Percentiles rank a stretch among this genome's conserved stretches.
Conservation (phyloP, 1,140 invertebrate species). For the Neodiprion fabricii region DNA sequence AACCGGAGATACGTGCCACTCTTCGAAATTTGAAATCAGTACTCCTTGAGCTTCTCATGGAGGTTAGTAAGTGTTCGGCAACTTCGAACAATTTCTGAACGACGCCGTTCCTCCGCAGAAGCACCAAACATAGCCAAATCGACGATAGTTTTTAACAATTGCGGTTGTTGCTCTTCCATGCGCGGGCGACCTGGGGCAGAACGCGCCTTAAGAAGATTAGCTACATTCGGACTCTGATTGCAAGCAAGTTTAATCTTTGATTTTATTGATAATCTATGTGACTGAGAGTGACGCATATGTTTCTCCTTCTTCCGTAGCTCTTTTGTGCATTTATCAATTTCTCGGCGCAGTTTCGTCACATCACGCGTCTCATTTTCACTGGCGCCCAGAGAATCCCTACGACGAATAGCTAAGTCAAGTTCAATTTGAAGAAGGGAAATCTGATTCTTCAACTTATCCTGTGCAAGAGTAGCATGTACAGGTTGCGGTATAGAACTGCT, state of each 20-base stretch:
- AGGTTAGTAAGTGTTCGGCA: conserved; percentile 32
- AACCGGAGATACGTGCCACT: conserved; percentile 25
- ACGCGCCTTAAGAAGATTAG: neutral
- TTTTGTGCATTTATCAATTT: no score
- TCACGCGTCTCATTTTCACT: no score
- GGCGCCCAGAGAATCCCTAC: no score
- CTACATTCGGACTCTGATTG: neutral
- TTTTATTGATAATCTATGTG: no score
- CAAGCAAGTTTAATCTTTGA: neutral
- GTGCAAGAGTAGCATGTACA: no score
- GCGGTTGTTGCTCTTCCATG: conserved; percentile 28
- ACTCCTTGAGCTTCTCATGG: conserved; percentile 16
- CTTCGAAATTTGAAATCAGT: neutral
- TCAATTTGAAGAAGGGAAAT: no score
- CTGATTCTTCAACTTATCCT: no score
- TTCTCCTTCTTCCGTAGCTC: no score
- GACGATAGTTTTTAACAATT: conserved; percentile 27
- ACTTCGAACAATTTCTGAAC: conserved; percentile 28
- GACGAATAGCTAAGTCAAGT: no score
- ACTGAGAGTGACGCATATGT: no score
- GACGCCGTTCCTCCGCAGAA: conserved; percentile 31
- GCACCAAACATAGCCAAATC: conserved; percentile 32
- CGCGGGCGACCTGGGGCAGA: conserved; percentile 23
- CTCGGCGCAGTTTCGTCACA: no score
- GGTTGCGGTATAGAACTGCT: no score